A percentile compares a stretch with the other conserved stretches of the same genome.
phyloP scores from a whole-genome alignment of 92 coral and sea anemone species.

The Phenganax subtilis region DNA sequence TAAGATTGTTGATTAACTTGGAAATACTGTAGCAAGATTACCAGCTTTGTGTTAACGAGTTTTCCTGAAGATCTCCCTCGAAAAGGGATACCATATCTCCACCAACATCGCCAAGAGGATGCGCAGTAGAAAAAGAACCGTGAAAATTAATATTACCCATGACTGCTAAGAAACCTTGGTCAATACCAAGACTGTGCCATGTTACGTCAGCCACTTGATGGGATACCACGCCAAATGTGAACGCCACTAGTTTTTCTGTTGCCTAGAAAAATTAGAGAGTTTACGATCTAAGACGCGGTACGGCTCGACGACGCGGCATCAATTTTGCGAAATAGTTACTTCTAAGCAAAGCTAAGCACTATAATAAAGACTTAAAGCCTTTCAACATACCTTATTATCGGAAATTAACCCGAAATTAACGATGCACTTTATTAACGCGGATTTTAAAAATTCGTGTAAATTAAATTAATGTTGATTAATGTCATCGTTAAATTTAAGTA shows the following conservation, averaged over 20 bases:
- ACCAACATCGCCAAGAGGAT: slow-evolving; percentile 72
- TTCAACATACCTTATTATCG: too few relatives aligned
- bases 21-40: slow-evolving; percentile 1
- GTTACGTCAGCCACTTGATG: slow-evolving; percentile 97
- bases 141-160: slow-evolving; percentile 90
- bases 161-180: slow-evolving; percentile 82
- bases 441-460: too few relatives aligned
- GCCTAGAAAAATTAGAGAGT: slow-evolving; percentile 48
- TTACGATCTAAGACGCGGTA: too few relatives aligned
- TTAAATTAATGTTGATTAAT: too few relatives aligned
- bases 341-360: too few relatives aligned
- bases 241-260: slow-evolving; percentile 87
- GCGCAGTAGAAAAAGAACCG: slow-evolving; percentile 91
- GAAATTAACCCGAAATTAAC: too few relatives aligned
- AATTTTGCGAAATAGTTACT: too few relatives aligned
- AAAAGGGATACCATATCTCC: slow-evolving; percentile 84
- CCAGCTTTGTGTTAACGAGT: slow-evolving; percentile 61
- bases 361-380: too few relatives aligned
- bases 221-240: slow-evolving; percentile 91
- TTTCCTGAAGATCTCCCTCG: slow-evolving; percentile 73
- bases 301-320: too few relatives aligned
- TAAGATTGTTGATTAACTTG: too few relatives aligned
- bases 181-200: slow-evolving; percentile 95
- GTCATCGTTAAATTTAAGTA: too few relatives aligned
- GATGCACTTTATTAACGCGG: too few relatives aligned